phyloP scores from a whole-genome alignment of 2,113 vertebrate genomes.

The Oreotragus oreotragus region DNA sequence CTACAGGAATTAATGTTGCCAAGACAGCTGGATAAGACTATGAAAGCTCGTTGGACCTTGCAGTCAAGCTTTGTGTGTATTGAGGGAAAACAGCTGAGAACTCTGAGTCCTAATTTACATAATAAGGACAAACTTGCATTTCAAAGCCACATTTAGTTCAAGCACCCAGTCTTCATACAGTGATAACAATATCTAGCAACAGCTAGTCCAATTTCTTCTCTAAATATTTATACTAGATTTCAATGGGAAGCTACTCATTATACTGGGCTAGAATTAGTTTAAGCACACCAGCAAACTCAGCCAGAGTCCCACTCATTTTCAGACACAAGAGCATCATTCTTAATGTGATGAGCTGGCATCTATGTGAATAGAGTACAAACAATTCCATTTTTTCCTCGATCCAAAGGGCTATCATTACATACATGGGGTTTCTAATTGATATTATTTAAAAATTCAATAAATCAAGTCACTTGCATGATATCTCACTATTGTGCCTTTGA shows the following conservation, averaged over 20 bases:
- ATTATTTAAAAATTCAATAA: constrained; percentile 41
- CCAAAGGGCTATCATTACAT: not conserved
- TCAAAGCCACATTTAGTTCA: constrained; percentile 62
- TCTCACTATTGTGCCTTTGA: constrained; percentile 11
- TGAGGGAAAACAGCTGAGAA: constrained; percentile 74
- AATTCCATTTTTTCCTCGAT: not conserved
- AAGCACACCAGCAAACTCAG: constrained; percentile 50
- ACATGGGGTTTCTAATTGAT: not conserved
- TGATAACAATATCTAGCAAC: constrained; percentile 53
- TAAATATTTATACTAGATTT: constrained; percentile 41
- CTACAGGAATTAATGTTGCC: constrained; percentile 72
- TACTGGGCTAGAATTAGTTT: constrained; percentile 49
- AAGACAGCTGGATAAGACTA: constrained; percentile 77
- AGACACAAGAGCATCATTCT: constrained; percentile 10
- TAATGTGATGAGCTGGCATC: not conserved
- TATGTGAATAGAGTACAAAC: not conserved
- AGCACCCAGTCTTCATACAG: constrained; percentile 30
- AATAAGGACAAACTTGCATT: constrained; percentile 56
- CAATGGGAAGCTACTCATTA: constrained; percentile 47
- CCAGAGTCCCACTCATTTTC: constrained; percentile 26
- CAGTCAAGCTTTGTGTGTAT: constrained; percentile 67
- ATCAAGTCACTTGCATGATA: not conserved
- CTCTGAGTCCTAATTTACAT: constrained; percentile 60
- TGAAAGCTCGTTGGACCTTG: constrained; percentile 63
- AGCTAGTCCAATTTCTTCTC: not conserved